Evolutionary conservation across 2,888 invertebrate genomes (phyloP).

Genomic region (Hydroisotoma schaefferi): DNA sequence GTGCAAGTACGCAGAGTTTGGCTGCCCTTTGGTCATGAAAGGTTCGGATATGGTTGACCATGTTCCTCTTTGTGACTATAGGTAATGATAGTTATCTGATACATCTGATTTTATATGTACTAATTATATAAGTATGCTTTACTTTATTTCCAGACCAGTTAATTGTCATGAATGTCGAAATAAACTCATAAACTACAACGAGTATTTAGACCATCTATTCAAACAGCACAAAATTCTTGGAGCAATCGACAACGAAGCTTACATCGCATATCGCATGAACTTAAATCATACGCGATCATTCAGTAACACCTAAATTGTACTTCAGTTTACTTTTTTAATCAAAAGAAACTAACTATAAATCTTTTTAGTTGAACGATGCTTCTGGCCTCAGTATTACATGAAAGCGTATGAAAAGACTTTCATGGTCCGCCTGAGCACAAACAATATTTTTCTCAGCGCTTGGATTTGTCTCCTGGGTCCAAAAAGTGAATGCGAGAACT

Average conservation of each 20-base stretch:
- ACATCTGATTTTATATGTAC: not conserved
- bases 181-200: conserved; percentile 29
- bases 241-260: conserved; percentile 19
- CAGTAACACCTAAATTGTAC: not conserved
- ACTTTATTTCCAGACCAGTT: conserved; percentile 22
- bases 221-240: conserved; percentile 38
- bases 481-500: conserved; percentile 32
- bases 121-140: not conserved
- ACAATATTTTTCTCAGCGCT: conserved; percentile 26
- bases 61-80: conserved; percentile 34
- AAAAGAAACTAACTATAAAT: not conserved
- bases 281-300: conserved; percentile 22
- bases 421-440: conserved; percentile 27
- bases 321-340: not conserved
- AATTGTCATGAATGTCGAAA: conserved; percentile 36
- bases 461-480: conserved; percentile 35
- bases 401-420: conserved; percentile 31
- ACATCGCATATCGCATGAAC: conserved; percentile 36
- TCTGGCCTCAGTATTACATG: conserved; percentile 42
- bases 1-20: conserved; percentile 35
- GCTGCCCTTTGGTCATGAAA: conserved; percentile 27
- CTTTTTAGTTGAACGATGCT: conserved; percentile 25
- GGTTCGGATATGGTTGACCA: conserved; percentile 30
- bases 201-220: conserved; percentile 31
- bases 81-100: conserved; percentile 11